Evolutionary conservation across 2,797 vertebrate species (phyloP).

Genomic region (Saxicola maurus): DNA sequence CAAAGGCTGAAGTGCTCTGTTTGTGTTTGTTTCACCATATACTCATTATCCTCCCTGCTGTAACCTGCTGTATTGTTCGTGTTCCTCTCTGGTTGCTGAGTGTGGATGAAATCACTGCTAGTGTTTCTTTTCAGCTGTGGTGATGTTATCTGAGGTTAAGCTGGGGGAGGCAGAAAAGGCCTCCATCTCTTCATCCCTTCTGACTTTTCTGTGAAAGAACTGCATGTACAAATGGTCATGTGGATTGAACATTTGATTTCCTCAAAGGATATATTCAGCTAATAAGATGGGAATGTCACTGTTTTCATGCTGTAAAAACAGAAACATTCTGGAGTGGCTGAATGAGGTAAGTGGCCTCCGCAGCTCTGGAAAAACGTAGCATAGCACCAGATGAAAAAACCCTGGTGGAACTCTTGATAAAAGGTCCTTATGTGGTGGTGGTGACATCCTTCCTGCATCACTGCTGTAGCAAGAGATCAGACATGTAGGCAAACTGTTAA

Average conservation of each 20-base stretch:
- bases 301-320: neutral
- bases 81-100: neutral
- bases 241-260: neutral
- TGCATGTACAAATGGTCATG: neutral
- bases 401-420: neutral
- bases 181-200: neutral
- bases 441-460: neutral
- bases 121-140: neutral
- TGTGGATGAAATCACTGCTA: neutral
- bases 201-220: neutral
- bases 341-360: neutral
- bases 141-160: neutral
- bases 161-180: neutral
- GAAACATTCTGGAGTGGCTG: neutral
- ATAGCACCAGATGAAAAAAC: neutral
- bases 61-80: neutral
- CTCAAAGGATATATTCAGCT: neutral
- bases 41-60: neutral
- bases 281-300: accelerated
- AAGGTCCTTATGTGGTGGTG: neutral
- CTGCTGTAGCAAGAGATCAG: neutral
- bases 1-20: neutral
- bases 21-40: neutral
- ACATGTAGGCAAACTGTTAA: neutral
- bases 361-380: neutral